These are phyloP conservation scores for Drosophila triauraria DNA, from an alignment of 1,140 invertebrate species.

Conservation along the genomic window DNA sequence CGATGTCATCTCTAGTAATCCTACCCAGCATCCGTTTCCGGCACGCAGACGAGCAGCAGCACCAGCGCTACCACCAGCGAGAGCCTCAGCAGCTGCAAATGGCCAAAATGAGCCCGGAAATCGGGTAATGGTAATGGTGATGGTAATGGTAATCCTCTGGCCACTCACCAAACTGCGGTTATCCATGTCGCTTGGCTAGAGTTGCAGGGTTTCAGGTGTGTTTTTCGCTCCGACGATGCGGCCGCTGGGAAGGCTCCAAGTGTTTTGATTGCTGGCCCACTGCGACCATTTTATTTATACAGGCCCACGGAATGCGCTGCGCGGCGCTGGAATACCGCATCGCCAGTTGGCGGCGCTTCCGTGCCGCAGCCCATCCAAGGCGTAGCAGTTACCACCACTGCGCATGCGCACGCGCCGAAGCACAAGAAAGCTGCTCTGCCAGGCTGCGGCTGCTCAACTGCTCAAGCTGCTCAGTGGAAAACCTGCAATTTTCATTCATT, in stretches of 20 bases:
- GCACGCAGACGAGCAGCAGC: constrained; percentile 57
- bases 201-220: constrained; percentile 20
- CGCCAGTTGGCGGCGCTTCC: constrained; percentile 62
- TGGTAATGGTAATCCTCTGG: constrained; percentile 9
- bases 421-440: constrained; percentile 20
- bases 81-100: constrained; percentile 58
- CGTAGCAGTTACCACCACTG: background rate
- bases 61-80: constrained; percentile 63
- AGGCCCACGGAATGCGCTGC: constrained; percentile 45
- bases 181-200: constrained; percentile 61
- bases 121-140: background rate
- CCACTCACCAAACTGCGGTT: constrained; percentile 67
- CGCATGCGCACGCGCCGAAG: constrained; percentile 58
- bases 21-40: constrained; percentile 71
- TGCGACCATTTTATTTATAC: constrained; percentile 75
- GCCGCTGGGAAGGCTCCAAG: constrained; percentile 45
- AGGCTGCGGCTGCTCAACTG: too few relatives aligned
- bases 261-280: constrained; percentile 65
- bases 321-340: constrained; percentile 23
- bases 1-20: background rate
- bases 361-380: constrained; percentile 28
- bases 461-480: constrained; percentile 35
- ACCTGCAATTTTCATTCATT: constrained; percentile 63
- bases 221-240: constrained; percentile 50
- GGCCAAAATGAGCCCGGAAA: background rate